phyloP scores from a whole-genome alignment of 2,113 vertebrate genomes.

The Tapirus terrestris region DNA sequence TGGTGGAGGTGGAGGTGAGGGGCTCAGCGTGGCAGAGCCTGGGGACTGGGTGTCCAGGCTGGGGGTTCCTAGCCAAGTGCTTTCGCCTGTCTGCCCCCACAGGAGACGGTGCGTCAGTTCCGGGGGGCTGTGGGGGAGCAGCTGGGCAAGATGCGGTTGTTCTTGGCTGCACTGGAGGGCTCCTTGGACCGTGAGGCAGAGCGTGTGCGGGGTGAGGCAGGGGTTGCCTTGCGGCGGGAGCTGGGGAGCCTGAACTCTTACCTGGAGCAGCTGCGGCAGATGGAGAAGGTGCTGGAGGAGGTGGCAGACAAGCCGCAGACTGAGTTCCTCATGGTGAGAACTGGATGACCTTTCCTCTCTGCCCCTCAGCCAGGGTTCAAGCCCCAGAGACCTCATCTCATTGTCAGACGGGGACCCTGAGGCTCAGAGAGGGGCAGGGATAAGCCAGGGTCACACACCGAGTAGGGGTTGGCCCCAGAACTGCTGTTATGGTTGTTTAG shows the following conservation, averaged over 20 bases:
- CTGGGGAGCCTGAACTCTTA: slow-evolving; percentile 81
- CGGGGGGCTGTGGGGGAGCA: slow-evolving; percentile 80
- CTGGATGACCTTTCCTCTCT: background rate
- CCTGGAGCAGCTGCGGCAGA: slow-evolving; percentile 84
- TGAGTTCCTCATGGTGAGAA: slow-evolving; percentile 84
- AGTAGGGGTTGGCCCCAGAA: background rate
- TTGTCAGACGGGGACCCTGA: background rate
- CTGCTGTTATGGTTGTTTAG: background rate
- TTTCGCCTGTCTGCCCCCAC: background rate
- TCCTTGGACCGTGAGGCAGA: slow-evolving; percentile 79
- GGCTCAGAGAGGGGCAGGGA: background rate
- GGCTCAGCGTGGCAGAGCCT: accelerated
- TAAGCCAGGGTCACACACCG: background rate
- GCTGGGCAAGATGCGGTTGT: slow-evolving; percentile 82
- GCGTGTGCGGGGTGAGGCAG: slow-evolving; percentile 71
- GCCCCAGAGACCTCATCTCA: background rate
- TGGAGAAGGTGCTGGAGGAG: slow-evolving; percentile 84
- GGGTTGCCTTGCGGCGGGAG: slow-evolving; percentile 73
- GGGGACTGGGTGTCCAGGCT: background rate
- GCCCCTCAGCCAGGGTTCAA: background rate
- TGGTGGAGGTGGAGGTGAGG: slow-evolving; percentile 84
- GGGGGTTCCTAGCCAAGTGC: background rate
- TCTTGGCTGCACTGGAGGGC: slow-evolving; percentile 76
- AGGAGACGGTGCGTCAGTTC: slow-evolving; percentile 84
- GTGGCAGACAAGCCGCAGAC: slow-evolving; percentile 83